Evolutionary conservation across 1,140 invertebrate genomes (phyloP).

Genomic region (Liolophura sinensis): DNA sequence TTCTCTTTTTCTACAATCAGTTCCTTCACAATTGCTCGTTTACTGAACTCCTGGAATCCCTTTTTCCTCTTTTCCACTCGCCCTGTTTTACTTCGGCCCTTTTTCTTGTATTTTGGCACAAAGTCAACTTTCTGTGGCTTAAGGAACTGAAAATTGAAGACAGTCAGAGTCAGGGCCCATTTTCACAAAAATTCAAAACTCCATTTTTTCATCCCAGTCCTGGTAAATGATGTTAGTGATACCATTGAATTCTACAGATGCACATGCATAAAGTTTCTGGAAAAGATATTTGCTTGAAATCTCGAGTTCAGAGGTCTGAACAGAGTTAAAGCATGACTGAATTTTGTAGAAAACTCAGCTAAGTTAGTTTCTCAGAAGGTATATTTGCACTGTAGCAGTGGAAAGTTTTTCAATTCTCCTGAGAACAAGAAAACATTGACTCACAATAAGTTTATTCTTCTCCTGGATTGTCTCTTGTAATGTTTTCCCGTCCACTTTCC

Average conservation of each 20-base stretch:
- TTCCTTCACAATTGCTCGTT: constrained; percentile 15
- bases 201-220: too few relatives aligned
- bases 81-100: constrained; percentile 71
- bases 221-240: constrained; percentile 4
- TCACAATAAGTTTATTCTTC: constrained; percentile 73
- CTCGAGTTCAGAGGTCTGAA: too few relatives aligned
- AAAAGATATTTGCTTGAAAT: background rate
- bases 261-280: background rate
- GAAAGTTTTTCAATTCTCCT: background rate
- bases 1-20: constrained; percentile 16
- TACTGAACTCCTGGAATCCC: constrained; percentile 37
- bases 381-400: background rate
- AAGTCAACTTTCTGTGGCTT: constrained; percentile 79
- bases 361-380: background rate
- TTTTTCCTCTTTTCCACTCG: constrained; percentile 29
- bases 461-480: constrained; percentile 81
- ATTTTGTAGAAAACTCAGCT: background rate
- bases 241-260: background rate
- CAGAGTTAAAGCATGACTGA: background rate
- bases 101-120: constrained; percentile 73
- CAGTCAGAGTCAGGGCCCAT: constrained; percentile 6
- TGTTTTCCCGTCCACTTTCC: constrained; percentile 65
- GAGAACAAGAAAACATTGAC: constrained; percentile 2
- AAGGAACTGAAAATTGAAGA: constrained; percentile 66
- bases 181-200: constrained; percentile 17